Percentiles rank a stretch among this genome's conserved stretches.
Conservation (phyloP, 1,140 invertebrate species). For the Ditylenchus dipsaci region DNA sequence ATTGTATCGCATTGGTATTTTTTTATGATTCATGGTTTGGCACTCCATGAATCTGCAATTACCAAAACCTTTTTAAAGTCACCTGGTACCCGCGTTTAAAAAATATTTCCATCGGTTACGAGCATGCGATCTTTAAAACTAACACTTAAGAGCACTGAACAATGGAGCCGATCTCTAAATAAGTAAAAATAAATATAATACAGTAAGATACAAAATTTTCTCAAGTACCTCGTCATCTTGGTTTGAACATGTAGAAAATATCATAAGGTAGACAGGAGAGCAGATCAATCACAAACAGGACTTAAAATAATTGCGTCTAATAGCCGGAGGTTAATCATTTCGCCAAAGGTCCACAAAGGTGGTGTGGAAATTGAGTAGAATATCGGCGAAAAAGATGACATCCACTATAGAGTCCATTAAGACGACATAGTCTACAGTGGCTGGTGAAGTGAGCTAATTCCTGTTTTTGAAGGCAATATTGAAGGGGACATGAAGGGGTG, state of each 20-base stretch:
- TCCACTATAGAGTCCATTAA: slow-evolving; percentile 97
- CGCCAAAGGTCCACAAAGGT: slow-evolving; percentile 97
- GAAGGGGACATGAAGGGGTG: slow-evolving; percentile 99
- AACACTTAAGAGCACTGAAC: slow-evolving; percentile 97
- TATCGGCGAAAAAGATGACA: slow-evolving; percentile 99
- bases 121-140: too few relatives aligned
- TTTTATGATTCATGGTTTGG: too few relatives aligned
- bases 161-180: slow-evolving; percentile 89
- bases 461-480: slow-evolving; percentile 99
- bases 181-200: slow-evolving; percentile 27
- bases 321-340: slow-evolving; percentile 84
- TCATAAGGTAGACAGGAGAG: slow-evolving; percentile 98
- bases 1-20: too few relatives aligned
- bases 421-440: slow-evolving; percentile 83
- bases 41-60: too few relatives aligned
- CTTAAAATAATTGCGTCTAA: slow-evolving; percentile 89
- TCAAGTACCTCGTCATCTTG: slow-evolving; percentile 65
- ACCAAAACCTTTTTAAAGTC: too few relatives aligned
- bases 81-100: too few relatives aligned
- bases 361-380: slow-evolving; percentile 99
- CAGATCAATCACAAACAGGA: slow-evolving; percentile 98
- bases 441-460: slow-evolving; percentile 63
- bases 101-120: too few relatives aligned
- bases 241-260: slow-evolving; percentile 99
- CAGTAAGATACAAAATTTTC: neutral